phyloP scores from a whole-genome alignment of 2,113 vertebrate species.

The Oenanthe melanoleuca region DNA sequence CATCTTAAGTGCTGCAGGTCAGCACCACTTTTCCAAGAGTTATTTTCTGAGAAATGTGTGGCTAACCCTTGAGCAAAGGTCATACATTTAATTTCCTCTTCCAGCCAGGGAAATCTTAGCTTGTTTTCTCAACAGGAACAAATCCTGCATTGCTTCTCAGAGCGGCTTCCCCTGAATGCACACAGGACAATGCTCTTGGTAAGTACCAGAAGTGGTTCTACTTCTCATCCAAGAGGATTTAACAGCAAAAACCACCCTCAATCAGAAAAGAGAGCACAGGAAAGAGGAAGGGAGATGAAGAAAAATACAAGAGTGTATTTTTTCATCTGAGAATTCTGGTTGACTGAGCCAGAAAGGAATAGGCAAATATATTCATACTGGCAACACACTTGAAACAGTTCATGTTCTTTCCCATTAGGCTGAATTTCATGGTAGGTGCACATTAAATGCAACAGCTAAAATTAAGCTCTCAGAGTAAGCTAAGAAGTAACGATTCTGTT shows the following conservation, averaged over 20 bases:
- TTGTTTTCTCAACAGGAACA: constrained; percentile 34
- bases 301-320: background rate
- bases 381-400: background rate
- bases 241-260: background rate
- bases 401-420: background rate
- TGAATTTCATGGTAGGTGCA: constrained; percentile 30
- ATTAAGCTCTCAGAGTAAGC: background rate
- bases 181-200: background rate
- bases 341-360: background rate
- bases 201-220: background rate
- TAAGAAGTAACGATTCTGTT: background rate
- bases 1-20: background rate
- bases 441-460: background rate
- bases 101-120: background rate
- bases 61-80: constrained; percentile 17
- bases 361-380: background rate
- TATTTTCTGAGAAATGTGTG: background rate
- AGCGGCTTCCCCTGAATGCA: background rate
- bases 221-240: background rate
- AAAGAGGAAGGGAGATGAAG: background rate
- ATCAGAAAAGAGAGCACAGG: background rate
- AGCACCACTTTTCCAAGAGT: background rate
- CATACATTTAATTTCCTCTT: background rate
- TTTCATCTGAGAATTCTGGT: background rate
- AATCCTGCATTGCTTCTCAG: constrained; percentile 9